These are phyloP conservation scores for Drosophila sucinea DNA, from an alignment of 1,140 invertebrate species.

Conservation along the genomic window DNA sequence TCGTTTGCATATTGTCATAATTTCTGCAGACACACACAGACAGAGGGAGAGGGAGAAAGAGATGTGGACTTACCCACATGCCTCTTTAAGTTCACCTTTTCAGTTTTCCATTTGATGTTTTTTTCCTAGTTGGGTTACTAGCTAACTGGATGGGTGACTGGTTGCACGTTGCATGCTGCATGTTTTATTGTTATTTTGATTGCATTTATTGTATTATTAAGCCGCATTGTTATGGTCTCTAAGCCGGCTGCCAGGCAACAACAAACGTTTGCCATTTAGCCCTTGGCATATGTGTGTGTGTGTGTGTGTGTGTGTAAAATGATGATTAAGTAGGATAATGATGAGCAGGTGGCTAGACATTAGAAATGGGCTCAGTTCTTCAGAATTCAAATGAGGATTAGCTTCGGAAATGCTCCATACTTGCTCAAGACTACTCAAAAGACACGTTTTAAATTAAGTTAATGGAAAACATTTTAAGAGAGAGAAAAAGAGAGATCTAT, in stretches of 20 bases:
- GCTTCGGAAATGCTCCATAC: not conserved
- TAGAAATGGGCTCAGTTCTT: not conserved
- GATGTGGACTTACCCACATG: constrained; percentile 24
- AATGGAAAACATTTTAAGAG: not conserved
- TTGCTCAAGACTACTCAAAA: too few species aligned
- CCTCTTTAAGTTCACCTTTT: constrained; percentile 64
- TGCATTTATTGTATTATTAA: constrained; percentile 83
- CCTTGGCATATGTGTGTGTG: not conserved
- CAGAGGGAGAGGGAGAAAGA: constrained; percentile 13
- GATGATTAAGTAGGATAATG: constrained; percentile 17
- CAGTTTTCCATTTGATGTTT: constrained; percentile 45
- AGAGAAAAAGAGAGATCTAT: too few species aligned
- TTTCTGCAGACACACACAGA: constrained; percentile 54
- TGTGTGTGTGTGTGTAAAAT: constrained; percentile 7
- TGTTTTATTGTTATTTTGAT: constrained; percentile 83
- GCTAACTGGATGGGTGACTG: constrained; percentile 36
- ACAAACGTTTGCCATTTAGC: constrained; percentile 46
- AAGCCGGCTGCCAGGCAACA: constrained; percentile 57
- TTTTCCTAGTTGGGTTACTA: constrained; percentile 8
- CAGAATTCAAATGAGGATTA: constrained; percentile 1
- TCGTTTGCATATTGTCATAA: constrained; percentile 82
- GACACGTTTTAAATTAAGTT: not conserved
- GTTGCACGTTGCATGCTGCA: constrained; percentile 74
- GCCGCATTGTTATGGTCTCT: constrained; percentile 73
- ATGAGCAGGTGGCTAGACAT: constrained; percentile 13